phyloP scores from a whole-genome alignment of 1,140 invertebrate species.

The Wiebesia pumilae region DNA sequence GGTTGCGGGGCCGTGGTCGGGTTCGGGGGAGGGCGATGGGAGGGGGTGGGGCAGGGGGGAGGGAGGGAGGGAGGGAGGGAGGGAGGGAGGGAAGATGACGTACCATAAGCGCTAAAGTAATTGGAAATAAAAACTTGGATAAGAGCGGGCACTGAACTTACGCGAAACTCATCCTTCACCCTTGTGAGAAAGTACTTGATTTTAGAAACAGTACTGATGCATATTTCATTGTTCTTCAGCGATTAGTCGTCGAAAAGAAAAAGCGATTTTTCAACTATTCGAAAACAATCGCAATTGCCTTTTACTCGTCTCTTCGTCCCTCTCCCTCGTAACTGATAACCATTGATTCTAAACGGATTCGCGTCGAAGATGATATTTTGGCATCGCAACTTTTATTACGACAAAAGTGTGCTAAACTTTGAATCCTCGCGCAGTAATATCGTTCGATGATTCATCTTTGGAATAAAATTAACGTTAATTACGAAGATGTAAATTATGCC shows the following conservation, averaged over 20 bases:
- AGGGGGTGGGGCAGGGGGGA: neutral
- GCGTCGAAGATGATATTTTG: neutral
- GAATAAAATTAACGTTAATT: slow-evolving; percentile 24
- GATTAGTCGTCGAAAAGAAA: neutral
- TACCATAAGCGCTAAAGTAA: slow-evolving; percentile 16
- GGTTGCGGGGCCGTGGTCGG: neutral
- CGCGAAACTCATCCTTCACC: neutral
- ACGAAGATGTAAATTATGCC: neutral
- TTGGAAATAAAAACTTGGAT: slow-evolving; percentile 18
- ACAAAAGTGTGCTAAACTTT: neutral
- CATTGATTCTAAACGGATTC: neutral
- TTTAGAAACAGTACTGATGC: neutral
- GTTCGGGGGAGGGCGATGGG: too few species aligned
- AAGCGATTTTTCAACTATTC: neutral
- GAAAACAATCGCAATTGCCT: neutral
- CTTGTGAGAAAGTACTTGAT: neutral
- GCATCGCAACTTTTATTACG: neutral
- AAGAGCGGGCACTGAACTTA: neutral
- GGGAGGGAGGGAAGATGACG: too few species aligned
- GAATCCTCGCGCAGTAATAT: neutral
- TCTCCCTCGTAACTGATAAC: neutral
- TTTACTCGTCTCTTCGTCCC: neutral
- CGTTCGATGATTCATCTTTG: neutral
- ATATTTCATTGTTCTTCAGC: slow-evolving; percentile 8
- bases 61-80: neutral